Base-by-base conservation (phyloP, 2,888 invertebrate species). In the Tolmerus cingulatus region DNA sequence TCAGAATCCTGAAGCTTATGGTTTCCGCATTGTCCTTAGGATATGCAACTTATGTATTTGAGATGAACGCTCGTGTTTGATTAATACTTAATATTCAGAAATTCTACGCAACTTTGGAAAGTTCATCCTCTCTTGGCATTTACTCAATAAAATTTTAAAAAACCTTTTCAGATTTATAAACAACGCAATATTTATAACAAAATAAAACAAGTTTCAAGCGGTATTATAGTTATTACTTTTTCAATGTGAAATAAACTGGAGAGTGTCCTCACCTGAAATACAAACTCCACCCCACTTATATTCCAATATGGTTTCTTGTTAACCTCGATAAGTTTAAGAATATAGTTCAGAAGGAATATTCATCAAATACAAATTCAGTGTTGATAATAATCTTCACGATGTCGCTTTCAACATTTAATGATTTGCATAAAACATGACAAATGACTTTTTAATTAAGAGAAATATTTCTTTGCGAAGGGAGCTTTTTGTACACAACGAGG, bases 361-460 rank as follows among this genome's bases (percentile, higher is more conserved):
- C 66, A 66, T 66, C 66, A 27, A 66, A 66, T 66, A 66, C 27
- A 66, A 66, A 66, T 66, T 76, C 37, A 40, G 16, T 14, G 27
- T 19, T 76, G 76, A 76, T 76, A 16, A 37, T 76, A 76, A 40
- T 40, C 76, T 76, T 19, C 76, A 76, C 76, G 76, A 76, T 16
- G 40, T 34, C n/a, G 76, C 76, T 76, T 76, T 76, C 34, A 76
- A 34, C 34, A 37, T 76, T 40, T 40, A 76, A 34, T 76, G 40
- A 76, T 76, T 40, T 27, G 76, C 76, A 37, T 76, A 76, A 76
- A 76, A 34, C 19, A 76, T 76, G 37, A 40, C 76, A 66, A 66
- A 66, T 66, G 66, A 66, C 66, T 66, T 66, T 76, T 40, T 76
- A 76, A 76, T 76, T 76, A 37, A 40, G 76, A 76, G 40, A 76